Evolutionary conservation across 2,113 vertebrate species (phyloP).

Genomic region (Oreotrochilus melanogaster): DNA sequence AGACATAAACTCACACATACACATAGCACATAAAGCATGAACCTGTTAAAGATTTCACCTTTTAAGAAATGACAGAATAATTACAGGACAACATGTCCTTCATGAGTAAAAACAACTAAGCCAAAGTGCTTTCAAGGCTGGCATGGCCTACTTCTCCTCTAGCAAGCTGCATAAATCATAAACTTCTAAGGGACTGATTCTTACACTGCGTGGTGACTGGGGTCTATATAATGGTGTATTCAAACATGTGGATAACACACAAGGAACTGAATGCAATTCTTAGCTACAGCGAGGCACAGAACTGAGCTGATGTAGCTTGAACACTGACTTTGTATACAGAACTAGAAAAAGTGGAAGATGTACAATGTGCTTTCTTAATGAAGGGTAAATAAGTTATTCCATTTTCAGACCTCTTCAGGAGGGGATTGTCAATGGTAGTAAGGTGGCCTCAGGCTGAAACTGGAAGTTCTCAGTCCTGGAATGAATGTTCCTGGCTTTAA

Average conservation of each 20-base stretch:
- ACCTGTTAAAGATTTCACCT: slow-evolving; percentile 79
- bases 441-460: background rate
- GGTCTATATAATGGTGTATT: background rate
- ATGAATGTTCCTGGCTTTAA: background rate
- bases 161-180: slow-evolving; percentile 81
- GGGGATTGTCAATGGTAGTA: background rate
- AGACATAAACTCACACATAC: slow-evolving; percentile 47
- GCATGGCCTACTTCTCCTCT: slow-evolving; percentile 77
- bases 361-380: background rate
- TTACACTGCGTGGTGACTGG: slow-evolving; percentile 10
- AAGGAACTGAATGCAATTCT: background rate
- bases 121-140: slow-evolving; percentile 80
- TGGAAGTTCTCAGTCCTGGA: background rate
- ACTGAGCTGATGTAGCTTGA: background rate
- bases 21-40: slow-evolving; percentile 54
- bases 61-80: slow-evolving; percentile 84
- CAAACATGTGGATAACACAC: background rate
- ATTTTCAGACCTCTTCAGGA: background rate
- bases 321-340: background rate
- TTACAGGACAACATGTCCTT: slow-evolving; percentile 82
- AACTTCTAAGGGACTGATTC: slow-evolving; percentile 50
- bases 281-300: background rate
- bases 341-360: background rate
- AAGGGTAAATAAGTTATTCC: background rate
- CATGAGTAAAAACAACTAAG: slow-evolving; percentile 78